Conservation (phyloP, 2,888 invertebrate genomes). For the Pammene aurita region DNA sequence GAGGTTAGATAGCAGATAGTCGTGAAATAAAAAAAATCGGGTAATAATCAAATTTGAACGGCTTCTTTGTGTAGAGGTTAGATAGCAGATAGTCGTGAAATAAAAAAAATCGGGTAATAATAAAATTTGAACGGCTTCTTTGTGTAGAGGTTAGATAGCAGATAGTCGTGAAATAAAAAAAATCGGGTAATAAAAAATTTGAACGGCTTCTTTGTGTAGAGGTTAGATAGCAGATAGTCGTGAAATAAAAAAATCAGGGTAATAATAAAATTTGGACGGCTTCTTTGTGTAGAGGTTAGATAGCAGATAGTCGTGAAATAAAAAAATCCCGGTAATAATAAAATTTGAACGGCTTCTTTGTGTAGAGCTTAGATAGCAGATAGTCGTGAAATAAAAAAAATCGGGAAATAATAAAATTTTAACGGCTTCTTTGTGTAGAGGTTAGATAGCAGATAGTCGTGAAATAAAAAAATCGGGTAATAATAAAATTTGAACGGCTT, state of each 20-base stretch:
- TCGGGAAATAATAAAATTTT: constrained; percentile 22
- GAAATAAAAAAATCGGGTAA: too few species aligned
- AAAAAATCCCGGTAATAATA: constrained; percentile 28
- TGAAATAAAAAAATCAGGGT: constrained; percentile 29
- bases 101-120: constrained; percentile 22
- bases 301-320: not conserved
- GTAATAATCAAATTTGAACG: constrained; percentile 18
- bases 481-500: constrained; percentile 17
- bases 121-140: constrained; percentile 18
- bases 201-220: constrained; percentile 16
- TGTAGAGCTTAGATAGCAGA: constrained; percentile 10
- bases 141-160: constrained; percentile 12
- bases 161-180: not conserved
- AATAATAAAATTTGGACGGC: constrained; percentile 17
- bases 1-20: not conserved
- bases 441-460: not conserved
- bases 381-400: too few species aligned
- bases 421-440: constrained; percentile 16
- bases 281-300: constrained; percentile 12
- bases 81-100: not conserved
- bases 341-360: constrained; percentile 18
- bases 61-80: constrained; percentile 13
- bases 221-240: not conserved
- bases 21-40: too few species aligned
- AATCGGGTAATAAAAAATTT: constrained; percentile 24